These are phyloP conservation scores for Chelonoidis abingdonii DNA, from an alignment of 2,113 vertebrate genomes.

Conservation along the genomic window DNA sequence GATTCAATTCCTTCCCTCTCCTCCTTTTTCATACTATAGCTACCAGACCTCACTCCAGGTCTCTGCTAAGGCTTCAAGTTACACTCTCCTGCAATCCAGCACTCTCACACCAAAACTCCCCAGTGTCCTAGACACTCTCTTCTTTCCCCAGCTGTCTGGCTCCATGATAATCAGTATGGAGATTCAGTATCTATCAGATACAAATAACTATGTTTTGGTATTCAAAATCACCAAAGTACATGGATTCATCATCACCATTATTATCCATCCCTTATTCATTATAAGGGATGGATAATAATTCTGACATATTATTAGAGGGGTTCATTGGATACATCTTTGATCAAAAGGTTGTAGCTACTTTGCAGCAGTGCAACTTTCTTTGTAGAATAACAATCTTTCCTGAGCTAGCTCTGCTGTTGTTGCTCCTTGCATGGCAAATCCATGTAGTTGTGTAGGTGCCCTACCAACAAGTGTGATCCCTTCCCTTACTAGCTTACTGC, in stretches of 20 bases:
- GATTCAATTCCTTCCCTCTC: neutral
- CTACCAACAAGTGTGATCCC: neutral
- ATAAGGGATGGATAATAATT: neutral
- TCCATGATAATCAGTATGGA: neutral
- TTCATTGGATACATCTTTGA: neutral
- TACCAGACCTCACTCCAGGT: neutral
- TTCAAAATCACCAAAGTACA: neutral
- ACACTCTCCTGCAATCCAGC: neutral
- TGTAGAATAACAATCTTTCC: neutral
- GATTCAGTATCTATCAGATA: neutral
- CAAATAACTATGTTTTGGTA: neutral
- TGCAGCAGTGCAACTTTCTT: neutral
- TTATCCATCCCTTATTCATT: neutral
- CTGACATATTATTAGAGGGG: neutral
- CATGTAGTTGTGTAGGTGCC: neutral
- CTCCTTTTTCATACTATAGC: too few relatives aligned
- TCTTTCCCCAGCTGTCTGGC: neutral
- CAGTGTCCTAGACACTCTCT: neutral
- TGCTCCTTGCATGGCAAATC: neutral
- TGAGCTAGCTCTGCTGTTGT: neutral
- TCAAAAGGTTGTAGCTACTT: neutral
- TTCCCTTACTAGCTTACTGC: neutral
- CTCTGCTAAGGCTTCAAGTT: neutral
- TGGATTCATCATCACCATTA: neutral
- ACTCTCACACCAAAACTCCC: neutral